Base-by-base conservation (phyloP, 23 tunicate genomes). In the Halocynthia aurantium region DNA sequence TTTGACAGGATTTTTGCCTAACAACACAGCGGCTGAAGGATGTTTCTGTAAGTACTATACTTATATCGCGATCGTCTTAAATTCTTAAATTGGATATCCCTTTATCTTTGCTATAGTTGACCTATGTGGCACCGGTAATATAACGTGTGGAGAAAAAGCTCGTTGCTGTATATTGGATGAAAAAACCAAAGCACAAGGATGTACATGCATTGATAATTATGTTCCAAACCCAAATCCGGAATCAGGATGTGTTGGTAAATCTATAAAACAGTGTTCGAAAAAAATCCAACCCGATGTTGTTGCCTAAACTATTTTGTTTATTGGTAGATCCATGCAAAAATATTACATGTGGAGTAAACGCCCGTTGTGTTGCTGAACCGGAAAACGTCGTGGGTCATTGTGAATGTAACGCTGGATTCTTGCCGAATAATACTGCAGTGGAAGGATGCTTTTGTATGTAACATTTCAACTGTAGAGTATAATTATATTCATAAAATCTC, bases 201-300 rank as follows among this genome's bases (percentile, higher is more conserved):
- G 69, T 10, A 12, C 12, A 10, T 57, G 62, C 62, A 57, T 10
- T 10, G 62, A 57, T 10, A 57, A 57, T 12, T 57, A 10, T 57
- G 12, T 12, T 10, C 11, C 62, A 10, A 12, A 10, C 62, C 10
- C 62, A 10, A 10, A 10, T 64, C 10, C 8, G 8, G 69, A 64
- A 64, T 64, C 69, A 10, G 69, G 69, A 8, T 64, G 69, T 10
- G 20, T 64, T 64, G 69, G 69, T 64, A 10, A 64, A 64, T 7
- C n/a, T n/a, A n/a, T n/a, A n/a, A n/a, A n/a, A n/a, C n/a, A n/a
- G n/a, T n/a, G n/a, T n/a, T n/a, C n/a, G n/a, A n/a, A n/a, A n/a
- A n/a, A 10, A 10, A 57, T 10, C 62, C 62, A 10, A 57, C 10
- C 10, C 12, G 10, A 10, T 12, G 62, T 57, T 10, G 10, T 10